Percentiles rank a stretch among this genome's conserved stretches.
phyloP scores from a whole-genome alignment of 2,797 vertebrate species.

The Taenioides sp. region DNA sequence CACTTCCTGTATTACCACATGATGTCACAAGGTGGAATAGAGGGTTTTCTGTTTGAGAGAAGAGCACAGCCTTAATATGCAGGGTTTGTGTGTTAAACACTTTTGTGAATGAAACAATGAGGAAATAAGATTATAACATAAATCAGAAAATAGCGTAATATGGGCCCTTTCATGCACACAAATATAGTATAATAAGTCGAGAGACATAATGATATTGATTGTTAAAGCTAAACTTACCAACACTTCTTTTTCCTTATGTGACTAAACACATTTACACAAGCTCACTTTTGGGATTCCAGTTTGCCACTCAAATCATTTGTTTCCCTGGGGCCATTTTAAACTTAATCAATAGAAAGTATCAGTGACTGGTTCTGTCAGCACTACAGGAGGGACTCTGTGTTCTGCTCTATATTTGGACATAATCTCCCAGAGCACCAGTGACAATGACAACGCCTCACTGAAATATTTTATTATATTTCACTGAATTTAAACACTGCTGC shows the following conservation, averaged over 20 bases:
- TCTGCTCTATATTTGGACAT: conserved; percentile 5
- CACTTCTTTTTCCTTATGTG: not conserved
- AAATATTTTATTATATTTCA: not conserved
- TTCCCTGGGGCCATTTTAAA: not conserved
- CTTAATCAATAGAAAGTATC: conserved; percentile 10
- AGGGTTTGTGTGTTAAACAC: no score
- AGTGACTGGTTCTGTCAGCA: conserved; percentile 8
- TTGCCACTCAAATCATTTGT: not conserved
- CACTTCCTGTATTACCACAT: no score
- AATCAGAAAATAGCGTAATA: no score
- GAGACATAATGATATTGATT: no score
- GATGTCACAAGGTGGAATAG: no score
- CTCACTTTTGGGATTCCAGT: not conserved
- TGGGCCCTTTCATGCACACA: no score
- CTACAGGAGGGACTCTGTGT: not conserved
- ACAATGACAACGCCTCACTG: not conserved
- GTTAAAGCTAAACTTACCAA: no score
- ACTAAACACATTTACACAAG: not conserved
- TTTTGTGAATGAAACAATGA: no score
- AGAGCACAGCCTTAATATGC: no score
- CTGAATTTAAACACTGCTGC: not conserved
- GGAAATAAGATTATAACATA: no score
- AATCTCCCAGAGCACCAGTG: not conserved
- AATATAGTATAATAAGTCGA: no score
- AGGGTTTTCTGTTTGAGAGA: no score